Base-by-base conservation (phyloP, 2,797 vertebrate genomes). In the Micrastur ruficollis region DNA sequence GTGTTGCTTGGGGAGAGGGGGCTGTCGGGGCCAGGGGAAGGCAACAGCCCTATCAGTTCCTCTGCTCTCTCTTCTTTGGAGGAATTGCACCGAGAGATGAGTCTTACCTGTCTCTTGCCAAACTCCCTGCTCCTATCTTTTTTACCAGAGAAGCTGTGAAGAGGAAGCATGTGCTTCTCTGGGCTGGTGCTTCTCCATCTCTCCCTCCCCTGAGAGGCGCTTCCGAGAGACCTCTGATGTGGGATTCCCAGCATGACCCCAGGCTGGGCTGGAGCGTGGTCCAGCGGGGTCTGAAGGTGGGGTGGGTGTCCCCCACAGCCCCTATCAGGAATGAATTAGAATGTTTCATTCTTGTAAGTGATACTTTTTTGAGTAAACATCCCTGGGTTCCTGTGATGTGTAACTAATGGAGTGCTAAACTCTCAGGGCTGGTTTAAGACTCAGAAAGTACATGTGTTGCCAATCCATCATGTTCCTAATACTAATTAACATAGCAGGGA, bases 401-500 rank as follows among this genome's bases (percentile, higher is more conserved):
- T 98, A 98, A 98, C 98, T 98, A 98, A 98, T 98, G 98, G 98
- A 97, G 98, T 98, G 97, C 98, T 98, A 98, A 98, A 98, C 97
- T 97, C 98, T 98, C 95, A 97, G 96, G 96, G 89, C 97, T 98
- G 98, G 97, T 98, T 98, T 98, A 98, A 97, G 96, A 96, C 98
- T 99, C 98, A 98, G 97, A 76, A 98, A 82, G 71, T 98, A 98
- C 99, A 99, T 97, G 98, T 99, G 99, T 99, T 99, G 98, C 98
- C 97, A 96, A 98, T 99, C 98, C 98, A 98, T 99, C 99, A 99
- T 97, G 98, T 97, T 95, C 95, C 97, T 98, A 97, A 97, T 98
- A 97, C 98, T 99, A 99, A 99, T 99, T 99, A 99, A 99, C 98
- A 98, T 99, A 99, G 98, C 99, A 99, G 98, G 98, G 98, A 98